A percentile compares a stretch with the other conserved stretches of the same genome.
phyloP scores from a whole-genome alignment of 2,797 vertebrate genomes.

The Heteromormyrus szaboi region DNA sequence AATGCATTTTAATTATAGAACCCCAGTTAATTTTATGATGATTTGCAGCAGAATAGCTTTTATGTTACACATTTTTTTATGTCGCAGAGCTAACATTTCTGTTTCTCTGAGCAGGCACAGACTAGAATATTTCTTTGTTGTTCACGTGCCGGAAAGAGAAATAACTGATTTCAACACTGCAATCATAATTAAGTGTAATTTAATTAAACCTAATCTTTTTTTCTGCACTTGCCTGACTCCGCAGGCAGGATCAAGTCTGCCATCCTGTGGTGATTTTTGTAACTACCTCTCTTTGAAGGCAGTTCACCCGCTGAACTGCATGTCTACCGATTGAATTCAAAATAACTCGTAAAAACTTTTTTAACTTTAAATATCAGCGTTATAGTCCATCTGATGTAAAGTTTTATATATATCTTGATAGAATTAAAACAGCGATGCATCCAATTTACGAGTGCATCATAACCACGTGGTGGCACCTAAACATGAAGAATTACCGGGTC shows the following conservation, averaged over 20 bases:
- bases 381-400: background rate
- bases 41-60: background rate
- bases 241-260: background rate
- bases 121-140: background rate
- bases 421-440: background rate
- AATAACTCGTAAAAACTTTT: background rate
- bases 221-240: background rate
- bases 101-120: background rate
- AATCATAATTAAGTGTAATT: conserved; percentile 7
- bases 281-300: background rate
- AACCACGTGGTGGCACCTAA: background rate
- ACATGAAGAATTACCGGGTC: background rate
- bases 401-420: background rate
- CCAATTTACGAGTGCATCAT: background rate
- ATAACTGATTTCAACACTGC: background rate
- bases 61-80: background rate
- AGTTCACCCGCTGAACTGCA: background rate
- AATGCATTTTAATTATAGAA: background rate
- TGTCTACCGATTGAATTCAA: background rate
- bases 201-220: background rate
- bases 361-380: background rate
- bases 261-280: conserved; percentile 7
- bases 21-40: background rate
- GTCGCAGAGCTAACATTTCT: background rate
- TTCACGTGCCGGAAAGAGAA: background rate